Percentiles rank a stretch among this genome's conserved stretches.
phyloP scores from a whole-genome alignment of 2,797 vertebrate species.

The Microhierax caerulescens region DNA sequence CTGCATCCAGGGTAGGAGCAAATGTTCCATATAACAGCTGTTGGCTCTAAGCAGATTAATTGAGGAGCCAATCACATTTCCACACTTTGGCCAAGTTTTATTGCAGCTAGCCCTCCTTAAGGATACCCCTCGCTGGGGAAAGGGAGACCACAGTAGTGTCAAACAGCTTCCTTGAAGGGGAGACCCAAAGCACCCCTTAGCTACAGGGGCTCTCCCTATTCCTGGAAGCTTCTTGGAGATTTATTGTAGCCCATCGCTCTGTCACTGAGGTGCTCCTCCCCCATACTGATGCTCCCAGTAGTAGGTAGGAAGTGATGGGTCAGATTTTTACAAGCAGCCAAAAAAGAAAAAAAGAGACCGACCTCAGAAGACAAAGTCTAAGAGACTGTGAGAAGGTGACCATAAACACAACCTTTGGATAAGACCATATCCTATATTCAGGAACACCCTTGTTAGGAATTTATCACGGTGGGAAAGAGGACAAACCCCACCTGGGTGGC shows the following conservation, averaged over 20 bases:
- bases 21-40: conserved; percentile 64
- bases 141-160: neutral
- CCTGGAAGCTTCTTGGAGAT: neutral
- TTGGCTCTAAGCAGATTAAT: conserved; percentile 44
- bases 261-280: neutral
- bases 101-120: conserved; percentile 55
- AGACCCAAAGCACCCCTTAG: neutral
- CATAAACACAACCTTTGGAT: neutral
- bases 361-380: neutral
- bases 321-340: neutral
- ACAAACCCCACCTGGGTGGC: neutral
- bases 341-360: neutral
- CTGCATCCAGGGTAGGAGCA: conserved; percentile 48
- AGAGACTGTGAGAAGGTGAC: neutral
- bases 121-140: neutral
- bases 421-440: neutral
- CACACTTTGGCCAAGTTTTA: conserved; percentile 66
- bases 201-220: neutral
- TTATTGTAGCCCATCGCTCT: neutral
- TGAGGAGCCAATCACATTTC: conserved; percentile 59
- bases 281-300: neutral
- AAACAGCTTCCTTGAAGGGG: neutral
- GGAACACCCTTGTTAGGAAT: neutral
- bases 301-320: neutral
- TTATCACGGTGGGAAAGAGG: neutral